phyloP scores from a whole-genome alignment of 2,888 invertebrate genomes.

The Lissocephala sabroskyi region DNA sequence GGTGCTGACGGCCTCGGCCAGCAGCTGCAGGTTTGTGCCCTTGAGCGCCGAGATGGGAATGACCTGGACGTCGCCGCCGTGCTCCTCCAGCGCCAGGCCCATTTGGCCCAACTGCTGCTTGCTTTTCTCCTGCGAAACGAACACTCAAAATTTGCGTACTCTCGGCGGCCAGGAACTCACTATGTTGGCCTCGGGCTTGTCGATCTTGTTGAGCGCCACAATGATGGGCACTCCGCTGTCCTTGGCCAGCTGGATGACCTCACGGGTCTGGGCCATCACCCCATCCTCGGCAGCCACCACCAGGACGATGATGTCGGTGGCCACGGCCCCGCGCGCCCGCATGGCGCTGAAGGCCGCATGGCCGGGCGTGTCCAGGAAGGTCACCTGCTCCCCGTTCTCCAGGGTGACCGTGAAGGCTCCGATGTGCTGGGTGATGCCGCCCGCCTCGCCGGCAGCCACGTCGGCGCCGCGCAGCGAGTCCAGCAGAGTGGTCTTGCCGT shows the following conservation, averaged over 20 bases:
- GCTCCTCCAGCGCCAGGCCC: conserved; percentile 87
- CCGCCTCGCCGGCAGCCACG: conserved; percentile 93
- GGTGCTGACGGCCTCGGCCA: conserved; percentile 87
- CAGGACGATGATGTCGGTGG: conserved; percentile 94
- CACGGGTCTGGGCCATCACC: conserved; percentile 97
- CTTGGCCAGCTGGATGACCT: conserved; percentile 90
- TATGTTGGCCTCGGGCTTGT: conserved; percentile 91
- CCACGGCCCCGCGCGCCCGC: conserved; percentile 93
- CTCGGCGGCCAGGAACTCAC: too few species aligned
- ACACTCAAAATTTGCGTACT: neutral
- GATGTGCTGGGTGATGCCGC: conserved; percentile 99
- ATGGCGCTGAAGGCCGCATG: conserved; percentile 98
- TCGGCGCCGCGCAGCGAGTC: conserved; percentile 89
- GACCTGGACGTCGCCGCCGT: conserved; percentile 93
- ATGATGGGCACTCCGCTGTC: conserved; percentile 92
- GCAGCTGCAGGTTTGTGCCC: conserved; percentile 81
- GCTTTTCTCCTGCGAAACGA: conserved; percentile 77
- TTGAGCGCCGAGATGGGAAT: conserved; percentile 94
- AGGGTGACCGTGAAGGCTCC: conserved; percentile 93
- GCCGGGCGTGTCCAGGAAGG: conserved; percentile 98
- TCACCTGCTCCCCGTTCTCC: conserved; percentile 83
- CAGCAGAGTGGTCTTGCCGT: conserved; percentile 97
- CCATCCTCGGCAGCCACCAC: conserved; percentile 99
- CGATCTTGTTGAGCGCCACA: conserved; percentile 98
- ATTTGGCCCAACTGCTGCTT: conserved; percentile 83